These are phyloP conservation scores for Boloria selene DNA, from an alignment of 2,888 invertebrate genomes.

Conservation along the genomic window DNA sequence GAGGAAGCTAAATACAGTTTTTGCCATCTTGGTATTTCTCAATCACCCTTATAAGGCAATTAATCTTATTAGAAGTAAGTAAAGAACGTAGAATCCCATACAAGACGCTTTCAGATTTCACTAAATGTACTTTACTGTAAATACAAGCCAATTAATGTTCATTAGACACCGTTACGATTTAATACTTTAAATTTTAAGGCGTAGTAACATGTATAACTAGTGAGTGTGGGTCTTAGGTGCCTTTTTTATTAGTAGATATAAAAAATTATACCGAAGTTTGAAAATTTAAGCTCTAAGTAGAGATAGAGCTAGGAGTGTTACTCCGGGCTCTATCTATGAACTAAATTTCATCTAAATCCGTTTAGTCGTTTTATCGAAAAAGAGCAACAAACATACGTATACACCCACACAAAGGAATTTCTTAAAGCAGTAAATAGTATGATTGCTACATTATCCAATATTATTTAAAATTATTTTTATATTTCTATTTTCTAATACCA, in stretches of 20 bases:
- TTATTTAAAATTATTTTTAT: no score
- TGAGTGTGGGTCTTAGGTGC: no score
- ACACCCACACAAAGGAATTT: not conserved
- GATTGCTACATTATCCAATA: not conserved
- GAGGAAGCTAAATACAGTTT: conserved; percentile 25
- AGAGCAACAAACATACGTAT: no score
- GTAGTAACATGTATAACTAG: not conserved
- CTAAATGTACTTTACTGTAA: conserved; percentile 2
- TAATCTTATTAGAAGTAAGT: conserved; percentile 11
- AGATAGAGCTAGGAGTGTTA: no score
- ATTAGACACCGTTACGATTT: conserved; percentile 1
- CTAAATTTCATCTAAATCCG: no score
- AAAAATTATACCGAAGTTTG: no score
- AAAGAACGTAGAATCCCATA: conserved; percentile 9
- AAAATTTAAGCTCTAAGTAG: no score
- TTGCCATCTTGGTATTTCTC: conserved; percentile 29
- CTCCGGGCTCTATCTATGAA: no score
- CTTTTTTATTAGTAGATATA: no score
- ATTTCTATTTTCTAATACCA: no score
- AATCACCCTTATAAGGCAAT: conserved; percentile 31
- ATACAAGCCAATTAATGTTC: not conserved
- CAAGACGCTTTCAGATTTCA: not conserved
- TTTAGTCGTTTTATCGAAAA: no score
- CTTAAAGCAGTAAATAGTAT: not conserved
- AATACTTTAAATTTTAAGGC: not conserved